These are phyloP conservation scores for Pungitius pungitius DNA, from an alignment of 2,113 vertebrate species.

Conservation along the genomic window DNA sequence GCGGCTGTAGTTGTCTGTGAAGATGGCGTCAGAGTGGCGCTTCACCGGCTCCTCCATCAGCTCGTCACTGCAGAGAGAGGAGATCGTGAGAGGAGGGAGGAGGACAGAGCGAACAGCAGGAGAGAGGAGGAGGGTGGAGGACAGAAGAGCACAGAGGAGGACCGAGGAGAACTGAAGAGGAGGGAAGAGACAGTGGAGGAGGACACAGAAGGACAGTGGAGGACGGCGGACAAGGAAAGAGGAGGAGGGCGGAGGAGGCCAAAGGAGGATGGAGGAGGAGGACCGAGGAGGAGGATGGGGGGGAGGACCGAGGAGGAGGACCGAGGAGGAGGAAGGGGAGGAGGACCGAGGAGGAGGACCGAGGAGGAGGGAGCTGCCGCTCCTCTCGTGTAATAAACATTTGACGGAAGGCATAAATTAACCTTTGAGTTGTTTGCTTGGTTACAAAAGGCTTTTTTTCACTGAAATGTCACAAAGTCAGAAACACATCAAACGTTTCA, in stretches of 20 bases:
- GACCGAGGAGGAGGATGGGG: background rate
- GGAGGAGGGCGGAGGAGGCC: no score
- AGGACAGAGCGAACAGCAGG: background rate
- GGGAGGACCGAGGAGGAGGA: no score
- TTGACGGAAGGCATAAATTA: conserved; percentile 52
- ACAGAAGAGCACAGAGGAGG: no score
- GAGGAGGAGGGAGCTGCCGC: background rate
- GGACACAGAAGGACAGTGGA: no score
- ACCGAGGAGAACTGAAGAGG: no score
- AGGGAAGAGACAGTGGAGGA: no score
- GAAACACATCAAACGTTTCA: background rate
- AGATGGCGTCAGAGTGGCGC: conserved; percentile 95
- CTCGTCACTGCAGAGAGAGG: conserved; percentile 72
- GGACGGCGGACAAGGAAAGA: no score
- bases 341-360: background rate
- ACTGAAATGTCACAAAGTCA: conserved; percentile 44
- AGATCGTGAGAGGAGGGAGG: background rate
- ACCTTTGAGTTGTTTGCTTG: conserved; percentile 67
- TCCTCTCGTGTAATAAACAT: conserved; percentile 9
- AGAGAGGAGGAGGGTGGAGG: background rate
- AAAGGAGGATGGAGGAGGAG: no score
- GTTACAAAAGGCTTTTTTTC: conserved; percentile 50
- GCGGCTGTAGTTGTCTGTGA: conserved; percentile 97
- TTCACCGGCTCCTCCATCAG: conserved; percentile 88
- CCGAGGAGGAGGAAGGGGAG: background rate